Evolutionary conservation across 2,797 vertebrate species (phyloP).

Genomic region (Sebastes diploproa): DNA sequence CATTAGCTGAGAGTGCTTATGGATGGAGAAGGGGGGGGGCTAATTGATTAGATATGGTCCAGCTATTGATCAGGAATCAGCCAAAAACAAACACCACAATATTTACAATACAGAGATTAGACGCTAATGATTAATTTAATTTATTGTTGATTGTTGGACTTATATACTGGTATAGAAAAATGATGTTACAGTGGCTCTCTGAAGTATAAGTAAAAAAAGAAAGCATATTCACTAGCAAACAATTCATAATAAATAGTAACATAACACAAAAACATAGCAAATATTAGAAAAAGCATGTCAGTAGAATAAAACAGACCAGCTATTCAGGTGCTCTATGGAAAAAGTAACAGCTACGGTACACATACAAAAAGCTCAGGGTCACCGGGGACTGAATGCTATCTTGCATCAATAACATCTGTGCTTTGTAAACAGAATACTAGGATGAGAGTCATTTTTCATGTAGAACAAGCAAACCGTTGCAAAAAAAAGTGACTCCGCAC

Average conservation of each 20-base stretch:
- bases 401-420: conserved; percentile 72
- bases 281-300: conserved; percentile 75
- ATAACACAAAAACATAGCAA: conserved; percentile 69
- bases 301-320: conserved; percentile 58
- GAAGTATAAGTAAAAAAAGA: conserved; percentile 60
- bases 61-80: conserved; percentile 71
- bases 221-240: conserved; percentile 71
- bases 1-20: conserved; percentile 46
- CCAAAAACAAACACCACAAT: conserved; percentile 75
- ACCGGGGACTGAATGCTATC: conserved; percentile 49
- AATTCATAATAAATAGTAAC: conserved; percentile 80
- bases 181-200: conserved; percentile 48
- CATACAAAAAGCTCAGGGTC: conserved; percentile 60
- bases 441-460: conserved; percentile 48
- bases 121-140: conserved; percentile 62
- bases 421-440: conserved; percentile 72
- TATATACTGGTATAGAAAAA: conserved; percentile 66
- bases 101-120: conserved; percentile 78
- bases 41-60: conserved; percentile 64
- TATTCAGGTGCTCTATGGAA: conserved; percentile 58
- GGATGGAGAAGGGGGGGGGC: conserved; percentile 7
- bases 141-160: conserved; percentile 59
- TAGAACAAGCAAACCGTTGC: conserved; percentile 52
- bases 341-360: conserved; percentile 67
- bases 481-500: conserved; percentile 47